Conservation (phyloP, 2,888 invertebrate species). For the Anorthoa munda region DNA sequence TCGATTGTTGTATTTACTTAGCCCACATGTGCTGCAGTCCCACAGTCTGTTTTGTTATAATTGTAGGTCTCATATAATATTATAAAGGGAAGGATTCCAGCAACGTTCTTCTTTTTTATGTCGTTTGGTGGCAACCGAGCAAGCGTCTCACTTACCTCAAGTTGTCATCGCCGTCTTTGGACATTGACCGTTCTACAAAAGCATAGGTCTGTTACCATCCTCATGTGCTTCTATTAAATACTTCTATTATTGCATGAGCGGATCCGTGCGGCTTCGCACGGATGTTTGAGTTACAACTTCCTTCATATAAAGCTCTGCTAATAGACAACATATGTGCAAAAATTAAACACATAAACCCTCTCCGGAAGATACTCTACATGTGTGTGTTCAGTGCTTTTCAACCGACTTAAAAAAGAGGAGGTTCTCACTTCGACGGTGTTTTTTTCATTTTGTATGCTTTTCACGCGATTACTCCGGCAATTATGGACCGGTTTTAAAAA, state of each 20-base stretch:
- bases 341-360: background rate
- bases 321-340: conserved; percentile 10
- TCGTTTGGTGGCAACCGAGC: background rate
- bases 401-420: no score
- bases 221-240: background rate
- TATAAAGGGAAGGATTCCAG: background rate
- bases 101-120: background rate
- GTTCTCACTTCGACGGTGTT: no score
- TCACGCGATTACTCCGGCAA: no score
- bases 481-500: no score
- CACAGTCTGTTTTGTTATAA: conserved; percentile 57
- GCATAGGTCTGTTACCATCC: background rate
- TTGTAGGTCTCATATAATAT: conserved; percentile 50
- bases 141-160: background rate
- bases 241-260: background rate
- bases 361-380: no score
- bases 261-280: background rate
- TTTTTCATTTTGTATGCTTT: no score
- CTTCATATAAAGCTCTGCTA: conserved; percentile 19
- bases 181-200: background rate
- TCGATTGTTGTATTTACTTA: conserved; percentile 49
- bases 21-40: background rate
- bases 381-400: no score
- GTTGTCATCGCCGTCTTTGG: background rate
- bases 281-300: conserved; percentile 20